Evolutionary conservation across 2,888 invertebrate species (phyloP).

Genomic region (Eupithecia exiguata): DNA sequence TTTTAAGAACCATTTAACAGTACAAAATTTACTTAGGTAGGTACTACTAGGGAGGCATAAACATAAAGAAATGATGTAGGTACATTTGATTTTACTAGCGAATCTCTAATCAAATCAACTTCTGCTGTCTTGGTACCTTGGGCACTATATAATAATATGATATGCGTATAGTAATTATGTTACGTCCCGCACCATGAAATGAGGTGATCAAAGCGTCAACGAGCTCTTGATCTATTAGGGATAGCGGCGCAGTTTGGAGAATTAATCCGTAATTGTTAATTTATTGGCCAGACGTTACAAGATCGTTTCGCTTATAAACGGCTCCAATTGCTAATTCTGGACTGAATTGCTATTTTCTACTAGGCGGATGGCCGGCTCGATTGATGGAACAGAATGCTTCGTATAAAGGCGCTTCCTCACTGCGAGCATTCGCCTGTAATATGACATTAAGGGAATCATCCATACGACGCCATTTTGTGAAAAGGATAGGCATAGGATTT

Average conservation of each 20-base stretch:
- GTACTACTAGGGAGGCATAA: no score
- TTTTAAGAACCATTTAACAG: no score
- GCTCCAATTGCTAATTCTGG: slow-evolving; percentile 37
- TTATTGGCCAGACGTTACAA: slow-evolving; percentile 46
- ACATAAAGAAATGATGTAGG: no score
- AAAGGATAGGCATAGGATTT: no score
- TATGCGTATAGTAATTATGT: not conserved
- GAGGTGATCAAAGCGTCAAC: not conserved
- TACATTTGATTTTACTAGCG: no score
- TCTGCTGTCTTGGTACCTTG: no score
- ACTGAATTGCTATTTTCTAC: slow-evolving; percentile 37
- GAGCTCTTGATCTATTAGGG: slow-evolving; percentile 33
- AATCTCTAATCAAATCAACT: no score
- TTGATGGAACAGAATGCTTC: slow-evolving; percentile 12
- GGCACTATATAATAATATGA: no score
- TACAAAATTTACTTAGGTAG: no score
- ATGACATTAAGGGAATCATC: not conserved
- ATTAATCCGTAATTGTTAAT: slow-evolving; percentile 53
- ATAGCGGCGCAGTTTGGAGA: slow-evolving; percentile 42
- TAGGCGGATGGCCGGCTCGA: slow-evolving; percentile 18
- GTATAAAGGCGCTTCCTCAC: not conserved
- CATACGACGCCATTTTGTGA: no score
- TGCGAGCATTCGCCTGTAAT: not conserved
- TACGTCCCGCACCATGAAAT: not conserved
- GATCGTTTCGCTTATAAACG: slow-evolving; percentile 24